Evolutionary conservation across 2,888 invertebrate species (phyloP).

Genomic region (Salticus scenicus): DNA sequence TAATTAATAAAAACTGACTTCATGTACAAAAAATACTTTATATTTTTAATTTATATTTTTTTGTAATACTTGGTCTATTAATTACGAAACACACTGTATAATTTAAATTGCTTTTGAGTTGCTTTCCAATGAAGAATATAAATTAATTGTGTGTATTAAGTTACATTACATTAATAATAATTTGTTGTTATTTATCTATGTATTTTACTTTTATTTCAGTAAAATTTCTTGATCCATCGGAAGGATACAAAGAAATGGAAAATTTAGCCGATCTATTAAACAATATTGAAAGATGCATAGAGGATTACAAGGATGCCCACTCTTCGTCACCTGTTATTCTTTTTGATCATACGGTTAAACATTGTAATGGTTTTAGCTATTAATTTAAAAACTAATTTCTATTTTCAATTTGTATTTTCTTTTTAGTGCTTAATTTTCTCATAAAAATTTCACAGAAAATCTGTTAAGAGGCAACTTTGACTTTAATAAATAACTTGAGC

Average conservation of each 20-base stretch:
- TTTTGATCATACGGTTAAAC: neutral
- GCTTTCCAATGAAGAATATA: neutral
- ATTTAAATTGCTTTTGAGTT: too few relatives aligned
- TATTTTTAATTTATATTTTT: too few relatives aligned
- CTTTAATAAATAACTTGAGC: too few relatives aligned
- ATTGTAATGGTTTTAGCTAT: slow-evolving; percentile 39
- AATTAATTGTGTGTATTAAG: neutral
- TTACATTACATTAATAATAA: neutral
- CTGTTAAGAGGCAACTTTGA: too few relatives aligned
- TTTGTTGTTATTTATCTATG: neutral
- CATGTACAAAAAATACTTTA: too few relatives aligned
- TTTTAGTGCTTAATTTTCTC: too few relatives aligned
- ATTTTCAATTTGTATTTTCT: too few relatives aligned
- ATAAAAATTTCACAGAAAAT: too few relatives aligned
- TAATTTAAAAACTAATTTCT: too few relatives aligned
- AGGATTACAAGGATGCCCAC: neutral
- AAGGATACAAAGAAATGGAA: slow-evolving; percentile 26
- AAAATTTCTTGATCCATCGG: slow-evolving; percentile 12
- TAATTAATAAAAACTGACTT: too few relatives aligned
- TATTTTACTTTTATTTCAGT: slow-evolving; percentile 16
- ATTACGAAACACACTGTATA: too few relatives aligned
- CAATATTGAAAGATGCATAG: neutral
- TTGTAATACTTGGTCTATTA: too few relatives aligned
- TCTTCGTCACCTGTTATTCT: neutral
- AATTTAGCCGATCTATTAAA: neutral